Evolutionary conservation across 2,797 vertebrate genomes (phyloP), one percentile per base, ranked within the genome.

Genomic region (Sebastes dallii): DNA sequence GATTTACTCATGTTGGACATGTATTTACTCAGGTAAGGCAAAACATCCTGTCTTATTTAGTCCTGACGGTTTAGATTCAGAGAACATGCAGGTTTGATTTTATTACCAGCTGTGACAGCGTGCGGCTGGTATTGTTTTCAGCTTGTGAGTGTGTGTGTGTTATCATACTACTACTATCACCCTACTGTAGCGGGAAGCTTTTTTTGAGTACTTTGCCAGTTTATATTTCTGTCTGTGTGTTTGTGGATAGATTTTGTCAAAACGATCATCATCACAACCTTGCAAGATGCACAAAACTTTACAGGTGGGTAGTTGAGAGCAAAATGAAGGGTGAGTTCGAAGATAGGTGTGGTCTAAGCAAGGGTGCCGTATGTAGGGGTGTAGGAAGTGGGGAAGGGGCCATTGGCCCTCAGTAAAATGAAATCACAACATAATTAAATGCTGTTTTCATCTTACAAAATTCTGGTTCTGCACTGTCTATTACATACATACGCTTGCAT

Each of bases 11-110:
- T 78, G 64, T 29, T 39, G 74, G 80, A 81, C 16, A 22, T 42
- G 25, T 16, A 12, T 79, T 56, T 11, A 20, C 39, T 73, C 62
- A 77, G 92, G 88, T 92, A 88, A 83, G 90, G 55, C 11, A 0
- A 64, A 58, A 22, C 14, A 5, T 72, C n/a, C 4, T 16, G 0
- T 16, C 10, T 78, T 2, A 6, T 59, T 64, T 54, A 39, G 8
- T 12, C 2, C 3, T 5, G 34, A 20, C 5, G 14, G 25, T 24
- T 36, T 32, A 27, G 22, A 50, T 27, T 32, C 20, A 69, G 7
- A 66, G 11, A 58, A n/a, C 10, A 13, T 50, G 22, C 5, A n/a
- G 16, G 54, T 56, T 46, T 32, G 1, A 18, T 66, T 68, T 30
- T 22, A 34, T 29, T 61, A 30, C 1, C 58, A 30, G 58, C 58